phyloP scores from a whole-genome alignment of 2,113 vertebrate species.

The Onychostoma macrolepis region DNA sequence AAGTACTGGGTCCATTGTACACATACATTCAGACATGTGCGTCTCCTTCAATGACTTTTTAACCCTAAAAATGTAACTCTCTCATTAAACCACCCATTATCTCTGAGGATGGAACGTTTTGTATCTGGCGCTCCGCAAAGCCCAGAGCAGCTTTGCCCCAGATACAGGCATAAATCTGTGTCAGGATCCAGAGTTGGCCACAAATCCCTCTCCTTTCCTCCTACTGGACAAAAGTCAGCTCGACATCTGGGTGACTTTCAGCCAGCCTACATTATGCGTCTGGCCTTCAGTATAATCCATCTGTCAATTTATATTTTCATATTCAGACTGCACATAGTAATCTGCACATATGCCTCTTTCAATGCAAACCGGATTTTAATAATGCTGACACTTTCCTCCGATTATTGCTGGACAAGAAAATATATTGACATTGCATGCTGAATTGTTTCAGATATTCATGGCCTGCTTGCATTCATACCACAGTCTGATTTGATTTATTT shows the following conservation, averaged over 20 bases:
- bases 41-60: background rate
- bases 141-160: constrained; percentile 56
- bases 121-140: constrained; percentile 46
- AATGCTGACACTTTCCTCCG: background rate
- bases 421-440: background rate
- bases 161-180: constrained; percentile 56
- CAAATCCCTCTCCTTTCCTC: constrained; percentile 58
- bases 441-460: background rate
- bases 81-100: constrained; percentile 39
- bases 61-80: background rate
- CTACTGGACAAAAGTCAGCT: constrained; percentile 58
- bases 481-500: background rate
- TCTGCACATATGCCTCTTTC: background rate
- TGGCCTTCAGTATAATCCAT: constrained; percentile 25
- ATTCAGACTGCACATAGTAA: constrained; percentile 15
- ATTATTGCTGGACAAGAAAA: background rate
- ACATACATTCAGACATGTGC: background rate
- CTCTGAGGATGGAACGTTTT: constrained; percentile 45
- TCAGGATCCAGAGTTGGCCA: constrained; percentile 58
- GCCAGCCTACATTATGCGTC: constrained; percentile 45
- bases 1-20: background rate
- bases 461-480: background rate
- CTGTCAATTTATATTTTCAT: constrained; percentile 25
- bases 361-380: background rate
- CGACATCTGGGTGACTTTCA: constrained; percentile 69